Evolutionary conservation across 2,888 invertebrate species (phyloP).

Genomic region (Eugnorisma glareosa): DNA sequence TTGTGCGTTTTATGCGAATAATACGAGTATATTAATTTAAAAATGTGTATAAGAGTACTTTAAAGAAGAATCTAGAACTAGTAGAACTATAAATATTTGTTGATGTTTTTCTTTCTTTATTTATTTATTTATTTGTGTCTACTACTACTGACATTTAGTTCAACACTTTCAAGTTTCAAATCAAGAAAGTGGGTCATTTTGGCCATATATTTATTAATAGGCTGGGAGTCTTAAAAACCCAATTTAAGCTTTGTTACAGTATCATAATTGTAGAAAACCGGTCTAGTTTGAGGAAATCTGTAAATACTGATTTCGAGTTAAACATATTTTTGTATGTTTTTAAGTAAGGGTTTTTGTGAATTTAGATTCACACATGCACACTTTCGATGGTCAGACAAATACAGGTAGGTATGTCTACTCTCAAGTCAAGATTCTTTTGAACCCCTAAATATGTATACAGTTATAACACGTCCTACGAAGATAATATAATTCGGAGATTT

Average conservation of each 20-base stretch:
- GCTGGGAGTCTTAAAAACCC: neutral
- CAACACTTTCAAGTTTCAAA: neutral
- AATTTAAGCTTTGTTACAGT: neutral
- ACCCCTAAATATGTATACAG: conserved; percentile 12
- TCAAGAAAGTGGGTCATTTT: conserved; percentile 18
- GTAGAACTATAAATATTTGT: neutral
- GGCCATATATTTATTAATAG: neutral
- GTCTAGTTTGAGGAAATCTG: neutral
- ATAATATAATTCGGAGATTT: conserved; percentile 53
- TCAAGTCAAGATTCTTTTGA: neutral
- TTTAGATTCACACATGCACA: no score
- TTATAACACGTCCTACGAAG: conserved; percentile 32
- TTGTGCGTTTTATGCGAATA: conserved; percentile 44
- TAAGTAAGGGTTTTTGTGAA: neutral
- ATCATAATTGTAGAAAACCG: neutral
- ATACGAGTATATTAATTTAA: conserved; percentile 54
- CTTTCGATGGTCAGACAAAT: neutral
- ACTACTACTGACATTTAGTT: no score
- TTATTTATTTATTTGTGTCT: no score
- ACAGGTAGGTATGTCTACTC: neutral
- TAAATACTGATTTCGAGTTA: neutral
- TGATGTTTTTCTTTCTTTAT: neutral
- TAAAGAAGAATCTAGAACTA: neutral
- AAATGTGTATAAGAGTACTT: conserved; percentile 20
- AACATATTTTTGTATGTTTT: neutral